Base-by-base conservation (phyloP, 2,888 invertebrate species). In the Caenorhabditis macrosperma region DNA sequence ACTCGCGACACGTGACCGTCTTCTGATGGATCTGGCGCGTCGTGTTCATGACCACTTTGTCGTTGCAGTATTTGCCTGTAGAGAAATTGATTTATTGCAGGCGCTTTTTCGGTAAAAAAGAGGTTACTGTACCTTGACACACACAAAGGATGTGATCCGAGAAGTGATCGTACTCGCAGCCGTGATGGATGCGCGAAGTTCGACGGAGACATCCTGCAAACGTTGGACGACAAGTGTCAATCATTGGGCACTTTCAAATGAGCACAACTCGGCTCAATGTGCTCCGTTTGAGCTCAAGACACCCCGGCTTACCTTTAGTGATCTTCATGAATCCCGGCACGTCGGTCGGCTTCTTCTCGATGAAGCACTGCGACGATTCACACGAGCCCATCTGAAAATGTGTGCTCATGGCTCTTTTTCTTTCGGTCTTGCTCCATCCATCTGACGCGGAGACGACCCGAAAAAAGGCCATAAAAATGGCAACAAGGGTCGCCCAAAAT, bases 111-210 rank as follows among this genome's bases (percentile, higher is more conserved):
- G n/a, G n/a, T n/a, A n/a, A n/a, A n/a, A n/a, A n/a, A 6, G 20
- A 20, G 20, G 4, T 3, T 33, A 12, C 46, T 52, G 54, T 55
- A 84, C 88, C 89, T 10, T 82, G 63, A 71, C 90, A 90, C 28
- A 89, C 82, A 60, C 90, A 90, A 7, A 86, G 84, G n/a, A 90
- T 81, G 68, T 88, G 87, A 55, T 89, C 86, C 20, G 83, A 72
- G 57, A 85, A 87, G 50, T 88, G 85, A 59, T 90, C 90, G 67
- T 86, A 88, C 76, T 90, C 90, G 59, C 90, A 90, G n/a, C 89
- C 89, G 41, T 76, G 63, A 41, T 83, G 81, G 7, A 85, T 86
- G 54, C 90, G 74, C 38, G 88, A 72, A 6, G 89, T 87, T 28
- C 85, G 75, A 24, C 88, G 86, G 0, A 90, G 81, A 60, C 90